Evolutionary conservation across 2,113 vertebrate genomes (phyloP).

Genomic region (Phrynosoma blainvillii): DNA sequence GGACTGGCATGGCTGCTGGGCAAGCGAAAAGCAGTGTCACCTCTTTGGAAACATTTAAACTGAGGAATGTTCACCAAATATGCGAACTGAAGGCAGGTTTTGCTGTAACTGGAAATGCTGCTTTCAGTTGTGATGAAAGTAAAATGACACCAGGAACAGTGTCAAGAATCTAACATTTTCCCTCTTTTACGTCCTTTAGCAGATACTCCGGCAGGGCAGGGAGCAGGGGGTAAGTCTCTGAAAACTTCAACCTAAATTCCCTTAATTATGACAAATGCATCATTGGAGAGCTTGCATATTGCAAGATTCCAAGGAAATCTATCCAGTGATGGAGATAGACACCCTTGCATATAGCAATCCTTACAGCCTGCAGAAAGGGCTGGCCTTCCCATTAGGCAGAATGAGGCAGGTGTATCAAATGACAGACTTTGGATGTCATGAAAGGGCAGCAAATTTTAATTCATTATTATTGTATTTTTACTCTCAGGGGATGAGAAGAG

Average conservation of each 20-base stretch:
- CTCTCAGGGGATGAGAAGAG: no score
- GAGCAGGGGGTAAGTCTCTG: conserved; percentile 6
- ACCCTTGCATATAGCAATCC: not conserved
- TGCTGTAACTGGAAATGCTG: not conserved
- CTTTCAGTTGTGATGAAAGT: not conserved
- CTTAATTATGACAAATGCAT: not conserved
- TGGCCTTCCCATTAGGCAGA: no score
- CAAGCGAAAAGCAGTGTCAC: no score
- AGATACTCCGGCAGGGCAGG: not conserved
- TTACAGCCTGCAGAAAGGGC: no score
- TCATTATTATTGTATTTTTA: no score
- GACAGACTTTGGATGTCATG: no score
- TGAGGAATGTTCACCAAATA: not conserved
- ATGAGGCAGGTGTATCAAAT: no score
- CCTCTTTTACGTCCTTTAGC: not conserved
- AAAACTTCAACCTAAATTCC: not conserved
- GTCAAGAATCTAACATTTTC: not conserved
- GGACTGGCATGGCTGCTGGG: no score
- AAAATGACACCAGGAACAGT: not conserved
- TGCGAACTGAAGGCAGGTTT: not conserved
- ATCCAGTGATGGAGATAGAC: not conserved
- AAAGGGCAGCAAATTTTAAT: no score
- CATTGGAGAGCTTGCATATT: not conserved
- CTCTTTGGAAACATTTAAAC: not conserved
- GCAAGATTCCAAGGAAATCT: not conserved